Base-by-base conservation (phyloP, 2,888 invertebrate species). In the Polyommatus iphigenia region DNA sequence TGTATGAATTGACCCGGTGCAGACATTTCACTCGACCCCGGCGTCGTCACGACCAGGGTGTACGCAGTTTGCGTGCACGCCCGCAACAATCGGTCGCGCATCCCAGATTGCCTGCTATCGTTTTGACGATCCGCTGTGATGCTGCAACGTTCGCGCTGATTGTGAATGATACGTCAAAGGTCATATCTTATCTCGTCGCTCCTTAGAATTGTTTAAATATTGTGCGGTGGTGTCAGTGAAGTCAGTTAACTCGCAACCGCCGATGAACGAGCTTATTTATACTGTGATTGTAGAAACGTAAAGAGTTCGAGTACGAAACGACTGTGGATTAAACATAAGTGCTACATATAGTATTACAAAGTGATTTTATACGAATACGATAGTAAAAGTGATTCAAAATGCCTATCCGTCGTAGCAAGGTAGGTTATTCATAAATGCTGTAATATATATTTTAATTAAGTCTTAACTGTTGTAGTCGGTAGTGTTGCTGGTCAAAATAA, bases 391-490 rank as follows among this genome's bases (percentile, higher is more conserved):
- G 83, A 83, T 85, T 82, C 81, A 82, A 91, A 87, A 94, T 94
- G 94, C 91, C 93, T 87, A 87, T 93, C 83, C 92, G 93, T 80
- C 92, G 91, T 78, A 93, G 92, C 83, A 89, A 91, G 93, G 94
- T 94, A 89, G 86, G 88, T 79, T 36, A 24, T 71, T 62, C 10
- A 24, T 20, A 62, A 62, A 62, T 24, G 24, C 10, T 13, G 3
- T 20, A 62, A 62, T 24, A 62, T 24, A 59, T 32, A 24, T 24
- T 36, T 36, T 36, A 4, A 36, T n/a, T 59, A 59, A 0, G 57
- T n/a, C n/a, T 2, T 59, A 20, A 20, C 8, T n/a, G 59, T 59
- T 15, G 15, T 15, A n/a, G n/a, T n/a, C n/a, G n/a, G n/a, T n/a
- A 50, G 15, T 50, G 15, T 50, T 15, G 4, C 50, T 50, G 50